phyloP scores from a whole-genome alignment of 2,888 invertebrate genomes.

The Microctonus hyperodae region DNA sequence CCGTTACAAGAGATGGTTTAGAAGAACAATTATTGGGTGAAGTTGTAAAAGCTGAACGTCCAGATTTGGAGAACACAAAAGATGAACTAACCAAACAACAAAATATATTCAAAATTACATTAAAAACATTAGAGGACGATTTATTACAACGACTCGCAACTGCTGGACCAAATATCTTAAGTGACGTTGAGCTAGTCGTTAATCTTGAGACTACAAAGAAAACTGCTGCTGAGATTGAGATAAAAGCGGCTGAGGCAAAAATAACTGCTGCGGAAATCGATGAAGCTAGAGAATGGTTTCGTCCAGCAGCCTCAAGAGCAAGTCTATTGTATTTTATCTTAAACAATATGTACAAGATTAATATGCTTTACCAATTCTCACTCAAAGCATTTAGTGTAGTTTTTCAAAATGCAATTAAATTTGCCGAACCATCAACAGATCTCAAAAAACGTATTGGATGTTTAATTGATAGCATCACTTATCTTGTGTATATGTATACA shows the following conservation, averaged over 20 bases:
- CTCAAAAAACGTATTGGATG: constrained; percentile 76
- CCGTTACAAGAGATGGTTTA: constrained; percentile 90
- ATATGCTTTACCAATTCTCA: constrained; percentile 95
- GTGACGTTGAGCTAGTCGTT: constrained; percentile 87
- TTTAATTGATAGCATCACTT: constrained; percentile 88
- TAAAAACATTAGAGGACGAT: constrained; percentile 92
- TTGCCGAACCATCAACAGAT: constrained; percentile 74
- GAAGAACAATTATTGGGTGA: constrained; percentile 94
- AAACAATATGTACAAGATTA: constrained; percentile 90
- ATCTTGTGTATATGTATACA: constrained; percentile 86
- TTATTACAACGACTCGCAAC: constrained; percentile 83
- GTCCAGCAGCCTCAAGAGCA: constrained; percentile 84
- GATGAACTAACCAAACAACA: constrained; percentile 88
- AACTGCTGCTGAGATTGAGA: constrained; percentile 88
- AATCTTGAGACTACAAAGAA: constrained; percentile 93
- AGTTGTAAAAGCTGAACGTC: constrained; percentile 91
- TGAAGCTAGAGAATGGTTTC: constrained; percentile 87
- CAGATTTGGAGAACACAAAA: constrained; percentile 86
- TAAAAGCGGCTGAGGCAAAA: constrained; percentile 87
- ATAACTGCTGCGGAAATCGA: constrained; percentile 88
- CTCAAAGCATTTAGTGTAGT: constrained; percentile 93
- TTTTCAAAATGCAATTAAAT: constrained; percentile 82
- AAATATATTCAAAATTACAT: constrained; percentile 91
- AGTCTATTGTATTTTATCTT: constrained; percentile 93
- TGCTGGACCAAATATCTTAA: constrained; percentile 90